phyloP scores from a whole-genome alignment of 2,888 invertebrate species.

The Entomobrya multifasciata region DNA sequence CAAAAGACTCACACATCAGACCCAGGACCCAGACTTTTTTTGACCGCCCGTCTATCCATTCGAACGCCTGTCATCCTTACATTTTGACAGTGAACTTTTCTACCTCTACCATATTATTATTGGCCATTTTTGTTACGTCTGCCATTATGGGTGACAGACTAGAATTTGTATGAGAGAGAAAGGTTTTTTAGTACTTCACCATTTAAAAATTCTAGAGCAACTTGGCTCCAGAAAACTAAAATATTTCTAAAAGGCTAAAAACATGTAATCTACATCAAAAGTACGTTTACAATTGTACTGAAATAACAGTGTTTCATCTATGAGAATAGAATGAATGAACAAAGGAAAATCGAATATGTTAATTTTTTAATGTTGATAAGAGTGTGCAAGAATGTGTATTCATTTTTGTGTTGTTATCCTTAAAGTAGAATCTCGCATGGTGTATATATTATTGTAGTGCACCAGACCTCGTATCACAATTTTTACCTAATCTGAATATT shows the following conservation, averaged over 20 bases:
- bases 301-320: neutral
- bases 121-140: constrained; percentile 25
- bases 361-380: constrained; percentile 16
- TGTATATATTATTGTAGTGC: neutral
- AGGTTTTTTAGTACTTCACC: constrained; percentile 29
- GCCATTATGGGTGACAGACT: constrained; percentile 39
- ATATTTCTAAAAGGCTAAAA: too few relatives aligned
- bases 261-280: neutral
- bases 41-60: constrained; percentile 48
- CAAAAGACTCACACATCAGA: constrained; percentile 24
- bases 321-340: neutral
- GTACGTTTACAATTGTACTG: neutral
- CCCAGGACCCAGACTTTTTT: neutral
- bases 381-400: neutral
- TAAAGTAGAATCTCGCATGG: neutral
- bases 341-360: constrained; percentile 22
- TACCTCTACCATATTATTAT: constrained; percentile 52
- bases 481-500: constrained; percentile 41
- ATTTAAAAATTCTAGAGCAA: constrained; percentile 31
- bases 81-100: constrained; percentile 56
- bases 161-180: constrained; percentile 6
- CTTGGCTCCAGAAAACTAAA: constrained; percentile 1
- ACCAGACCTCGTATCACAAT: neutral
- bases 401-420: constrained; percentile 3
- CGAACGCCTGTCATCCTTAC: constrained; percentile 63